These are phyloP conservation scores for Tragelaphus scriptus DNA, from an alignment of 2,113 vertebrate genomes.

Conservation along the genomic window DNA sequence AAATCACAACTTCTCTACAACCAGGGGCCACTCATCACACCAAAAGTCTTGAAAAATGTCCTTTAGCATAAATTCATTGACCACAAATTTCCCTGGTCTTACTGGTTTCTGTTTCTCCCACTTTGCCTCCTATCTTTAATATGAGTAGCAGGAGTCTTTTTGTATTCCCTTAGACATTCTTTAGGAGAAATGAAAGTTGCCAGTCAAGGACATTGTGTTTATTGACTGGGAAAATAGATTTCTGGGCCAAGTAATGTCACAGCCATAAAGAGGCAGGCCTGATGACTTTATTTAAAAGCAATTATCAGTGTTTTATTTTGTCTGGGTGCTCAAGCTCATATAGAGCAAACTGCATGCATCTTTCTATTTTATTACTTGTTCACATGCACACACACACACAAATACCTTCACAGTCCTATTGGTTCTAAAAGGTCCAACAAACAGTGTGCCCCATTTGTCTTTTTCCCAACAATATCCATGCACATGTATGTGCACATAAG, in stretches of 20 bases:
- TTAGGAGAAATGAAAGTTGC: constrained; percentile 27
- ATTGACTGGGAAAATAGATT: constrained; percentile 61
- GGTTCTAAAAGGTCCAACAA: not conserved
- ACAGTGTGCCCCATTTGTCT: not conserved
- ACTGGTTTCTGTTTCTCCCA: not conserved
- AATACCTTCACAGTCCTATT: not conserved
- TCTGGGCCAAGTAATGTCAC: constrained; percentile 52
- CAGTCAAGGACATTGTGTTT: constrained; percentile 62
- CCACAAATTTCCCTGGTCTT: not conserved
- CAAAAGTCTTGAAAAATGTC: not conserved
- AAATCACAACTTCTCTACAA: not conserved
- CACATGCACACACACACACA: not conserved
- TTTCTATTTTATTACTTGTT: constrained; percentile 73
- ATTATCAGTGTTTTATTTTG: constrained; percentile 71
- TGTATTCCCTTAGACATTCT: not conserved
- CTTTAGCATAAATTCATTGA: fast-evolving
- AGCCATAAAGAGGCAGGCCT: constrained; percentile 66
- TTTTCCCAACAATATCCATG: not conserved
- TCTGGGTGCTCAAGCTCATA: constrained; percentile 72
- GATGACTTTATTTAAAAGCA: constrained; percentile 75
- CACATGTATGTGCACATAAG: not conserved
- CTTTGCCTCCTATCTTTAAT: not conserved
- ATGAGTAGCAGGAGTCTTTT: not conserved
- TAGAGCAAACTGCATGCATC: constrained; percentile 68
- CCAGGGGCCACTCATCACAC: not conserved